Evolutionary conservation across 2,113 vertebrate genomes (phyloP), one percentile per base, ranked within the genome.

Genomic region (Trochalopteron elliotii): DNA sequence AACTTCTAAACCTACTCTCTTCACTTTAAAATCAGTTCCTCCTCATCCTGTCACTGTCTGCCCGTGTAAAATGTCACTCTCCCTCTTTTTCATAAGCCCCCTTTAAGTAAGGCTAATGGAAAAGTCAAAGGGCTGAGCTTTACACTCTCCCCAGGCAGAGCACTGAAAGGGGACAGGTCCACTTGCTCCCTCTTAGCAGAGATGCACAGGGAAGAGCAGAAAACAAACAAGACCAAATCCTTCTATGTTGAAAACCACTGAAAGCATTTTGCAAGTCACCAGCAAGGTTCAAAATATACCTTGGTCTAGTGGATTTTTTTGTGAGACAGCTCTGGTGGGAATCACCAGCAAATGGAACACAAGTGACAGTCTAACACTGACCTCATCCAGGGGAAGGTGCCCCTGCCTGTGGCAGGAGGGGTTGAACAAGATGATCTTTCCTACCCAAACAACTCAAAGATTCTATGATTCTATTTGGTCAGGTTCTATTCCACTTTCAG

Each of bases 151-250:
- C 47, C 23, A 16, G 37, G 45, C 50, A 61, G 25, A 63, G 37
- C 5, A 0, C 47, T 37, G 2, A 18, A 37, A 37, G 22, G 33
- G 11, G 14, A 56, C 27, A 63, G 80, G 2, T 1, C 44, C 20
- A 5, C 22, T 65, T n/a, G 39, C 6, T 35, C 50, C 23, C 53
- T 39, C 69, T 45, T 12, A 40, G 69, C 40, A 65, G 44, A 77
- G 20, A 20, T 10, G 5, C 45, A n/a, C 0, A 1, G 52, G 33
- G 56, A 78, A 61, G 0, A 47, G 50, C 0, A 44, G 27, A 39
- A 61, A 52, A 44, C 23, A 69, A 91, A 52, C 61, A n/a, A 59
- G 55, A 30, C 37, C 31, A 35, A 84, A 4, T 12, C 35, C 33
- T 83, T 44, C 52, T 14, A 5, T 3, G 0, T 42, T 78, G 52